Evolutionary conservation across 2,888 invertebrate genomes (phyloP).

Genomic region (Caenorhabditis sinica): DNA sequence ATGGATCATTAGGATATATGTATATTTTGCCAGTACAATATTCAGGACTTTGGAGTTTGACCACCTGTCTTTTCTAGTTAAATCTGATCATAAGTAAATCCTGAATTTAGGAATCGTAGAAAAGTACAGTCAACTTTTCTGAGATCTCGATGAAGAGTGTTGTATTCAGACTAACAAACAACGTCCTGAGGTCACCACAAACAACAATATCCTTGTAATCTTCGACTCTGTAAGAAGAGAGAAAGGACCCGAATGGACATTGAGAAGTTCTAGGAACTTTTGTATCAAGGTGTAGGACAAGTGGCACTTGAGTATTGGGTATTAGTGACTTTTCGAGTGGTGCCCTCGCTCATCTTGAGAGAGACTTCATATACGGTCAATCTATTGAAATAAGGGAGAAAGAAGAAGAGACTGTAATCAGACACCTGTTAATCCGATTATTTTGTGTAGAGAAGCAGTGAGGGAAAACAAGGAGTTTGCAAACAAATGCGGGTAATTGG

Average conservation of each 20-base stretch:
- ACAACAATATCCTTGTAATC: conserved; percentile 27
- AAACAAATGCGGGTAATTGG: conserved; percentile 12
- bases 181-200: neutral
- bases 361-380: conserved; percentile 38
- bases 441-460: conserved; percentile 6
- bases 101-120: neutral
- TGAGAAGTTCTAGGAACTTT: conserved; percentile 50
- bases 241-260: conserved; percentile 12
- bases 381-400: conserved; percentile 8
- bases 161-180: neutral
- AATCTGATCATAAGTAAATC: neutral
- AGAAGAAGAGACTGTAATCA: conserved; percentile 49
- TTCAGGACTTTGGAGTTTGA: neutral
- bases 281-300: conserved; percentile 66
- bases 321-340: conserved; percentile 65
- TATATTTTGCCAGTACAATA: neutral
- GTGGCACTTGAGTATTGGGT: conserved; percentile 60
- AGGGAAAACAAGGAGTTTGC: conserved; percentile 3
- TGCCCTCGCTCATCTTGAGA: conserved; percentile 42
- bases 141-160: too few relatives aligned
- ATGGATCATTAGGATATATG: neutral
- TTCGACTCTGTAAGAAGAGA: neutral
- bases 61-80: neutral
- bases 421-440: conserved; percentile 47
- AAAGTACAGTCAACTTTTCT: neutral